Conservation (phyloP, 2,113 vertebrate species). For the Calidris pugnax region DNA sequence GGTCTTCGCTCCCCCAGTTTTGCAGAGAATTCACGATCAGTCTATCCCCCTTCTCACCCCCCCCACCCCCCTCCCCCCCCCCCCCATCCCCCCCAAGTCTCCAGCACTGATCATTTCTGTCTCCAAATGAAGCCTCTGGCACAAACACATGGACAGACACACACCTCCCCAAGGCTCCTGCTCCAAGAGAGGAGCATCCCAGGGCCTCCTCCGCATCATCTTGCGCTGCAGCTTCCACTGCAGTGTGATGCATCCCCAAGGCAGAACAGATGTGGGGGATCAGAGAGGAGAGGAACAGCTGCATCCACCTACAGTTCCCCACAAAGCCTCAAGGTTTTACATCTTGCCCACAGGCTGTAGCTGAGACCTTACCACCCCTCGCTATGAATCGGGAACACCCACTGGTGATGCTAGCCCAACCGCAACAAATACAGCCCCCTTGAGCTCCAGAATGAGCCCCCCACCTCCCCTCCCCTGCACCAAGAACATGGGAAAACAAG, state of each 20-base stretch:
- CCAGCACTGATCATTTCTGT: not conserved
- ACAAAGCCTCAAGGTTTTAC: not conserved
- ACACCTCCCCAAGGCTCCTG: not conserved
- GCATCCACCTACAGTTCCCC: not conserved
- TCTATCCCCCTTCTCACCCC: too few relatives aligned
- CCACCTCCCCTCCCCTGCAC: not conserved
- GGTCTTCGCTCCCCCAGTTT: too few relatives aligned
- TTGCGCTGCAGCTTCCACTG: not conserved
- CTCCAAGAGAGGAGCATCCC: not conserved
- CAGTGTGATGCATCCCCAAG: not conserved
- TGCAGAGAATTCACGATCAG: too few relatives aligned
- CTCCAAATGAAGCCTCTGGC: not conserved
- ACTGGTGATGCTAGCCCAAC: too few relatives aligned
- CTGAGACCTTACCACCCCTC: not conserved
- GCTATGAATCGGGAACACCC: not conserved
- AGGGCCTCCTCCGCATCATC: rapidly evolving
- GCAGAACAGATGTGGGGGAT: not conserved
- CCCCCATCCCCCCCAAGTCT: not conserved
- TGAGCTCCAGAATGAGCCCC: not conserved
- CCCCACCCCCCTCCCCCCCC: too few relatives aligned
- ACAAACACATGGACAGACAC: not conserved
- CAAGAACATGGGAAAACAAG: not conserved
- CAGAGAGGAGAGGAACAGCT: not conserved
- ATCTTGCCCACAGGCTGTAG: not conserved
- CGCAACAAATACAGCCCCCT: not conserved